Conservation (phyloP, 2,888 invertebrate species). For the Apamea sordens region DNA sequence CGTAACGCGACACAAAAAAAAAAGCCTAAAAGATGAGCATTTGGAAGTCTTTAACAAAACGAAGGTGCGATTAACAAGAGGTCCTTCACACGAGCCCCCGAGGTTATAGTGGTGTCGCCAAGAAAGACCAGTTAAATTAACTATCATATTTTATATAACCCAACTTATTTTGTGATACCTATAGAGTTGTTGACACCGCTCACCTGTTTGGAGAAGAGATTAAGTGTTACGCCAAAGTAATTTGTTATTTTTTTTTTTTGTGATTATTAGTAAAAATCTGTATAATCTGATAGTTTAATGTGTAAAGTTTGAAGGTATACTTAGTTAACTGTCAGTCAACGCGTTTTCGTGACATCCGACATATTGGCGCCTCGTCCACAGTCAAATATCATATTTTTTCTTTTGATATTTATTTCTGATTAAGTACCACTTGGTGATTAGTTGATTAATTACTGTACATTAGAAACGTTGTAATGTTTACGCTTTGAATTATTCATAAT, state of each 20-base stretch:
- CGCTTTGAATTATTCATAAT: slow-evolving; percentile 56
- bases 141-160: slow-evolving; percentile 80
- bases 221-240: slow-evolving; percentile 28
- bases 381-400: slow-evolving; percentile 29
- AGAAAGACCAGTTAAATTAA: slow-evolving; percentile 75
- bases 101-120: slow-evolving; percentile 68
- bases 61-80: slow-evolving; percentile 61
- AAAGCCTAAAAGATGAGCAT: slow-evolving; percentile 37
- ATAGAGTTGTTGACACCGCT: slow-evolving; percentile 75
- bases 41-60: slow-evolving; percentile 54
- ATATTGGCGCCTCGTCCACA: slow-evolving; percentile 32
- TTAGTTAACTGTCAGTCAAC: slow-evolving; percentile 46
- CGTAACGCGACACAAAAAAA: slow-evolving; percentile 24
- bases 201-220: slow-evolving; percentile 28
- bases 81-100: slow-evolving; percentile 67
- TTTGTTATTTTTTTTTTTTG: slow-evolving; percentile 31
- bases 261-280: slow-evolving; percentile 30
- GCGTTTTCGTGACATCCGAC: slow-evolving; percentile 29
- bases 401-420: slow-evolving; percentile 45
- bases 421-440: slow-evolving; percentile 51
- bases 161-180: slow-evolving; percentile 48
- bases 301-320: slow-evolving; percentile 23
- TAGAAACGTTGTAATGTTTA: slow-evolving; percentile 50
- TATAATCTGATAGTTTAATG: slow-evolving; percentile 26
- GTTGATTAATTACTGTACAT: slow-evolving; percentile 59